Base-by-base conservation (phyloP, 2,797 vertebrate genomes). In the Sebastolobus alascanus region DNA sequence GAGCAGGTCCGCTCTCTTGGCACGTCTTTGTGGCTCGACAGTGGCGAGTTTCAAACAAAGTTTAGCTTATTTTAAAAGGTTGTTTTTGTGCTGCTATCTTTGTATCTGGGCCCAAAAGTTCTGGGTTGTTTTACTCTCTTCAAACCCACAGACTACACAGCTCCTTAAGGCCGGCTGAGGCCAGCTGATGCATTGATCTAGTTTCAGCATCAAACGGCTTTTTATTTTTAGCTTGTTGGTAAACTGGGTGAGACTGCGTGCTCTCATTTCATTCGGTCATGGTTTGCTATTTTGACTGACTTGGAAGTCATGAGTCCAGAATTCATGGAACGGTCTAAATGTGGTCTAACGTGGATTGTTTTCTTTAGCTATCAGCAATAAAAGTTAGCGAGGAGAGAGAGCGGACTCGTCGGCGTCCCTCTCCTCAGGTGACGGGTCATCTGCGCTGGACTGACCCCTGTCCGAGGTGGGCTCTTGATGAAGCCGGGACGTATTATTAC, bases 401-500 rank as follows among this genome's bases (percentile, higher is more conserved):
- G 8, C 7, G 40, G 52, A 56, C 29, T 65, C 9, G 14, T 12
- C 13, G 20, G 59, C 59, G 31, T 70, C 75, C 35, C 38, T 82
- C 72, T 80, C 73, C 37, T 84, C 87, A 84, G 85, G 90, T 87
- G 84, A 29, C 9, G 70, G 87, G 88, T 91, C 87, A 77, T 79
- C 82, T 55, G 66, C 14, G 72, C 38, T 83, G 84, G 80, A 76
- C 90, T 87, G 94, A 95, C 94, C 94, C 89, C 82, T 91, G 94
- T 94, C 94, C 88, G 94, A 93, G 91, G 88, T 92, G 87, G 91
- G 75, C 87, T 88, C 87, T 90, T 38, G 84, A 94, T 91, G 92
- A 94, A 95, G 92, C 91, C 88, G 88, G 90, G 92, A 66, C 38
- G 2, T 97, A 95, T 98, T 98, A 95, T 97, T 96, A 95, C 97